These are phyloP conservation scores for Muricea muricata DNA, from an alignment of 92 coral and sea anemone species.

Conservation along the genomic window DNA sequence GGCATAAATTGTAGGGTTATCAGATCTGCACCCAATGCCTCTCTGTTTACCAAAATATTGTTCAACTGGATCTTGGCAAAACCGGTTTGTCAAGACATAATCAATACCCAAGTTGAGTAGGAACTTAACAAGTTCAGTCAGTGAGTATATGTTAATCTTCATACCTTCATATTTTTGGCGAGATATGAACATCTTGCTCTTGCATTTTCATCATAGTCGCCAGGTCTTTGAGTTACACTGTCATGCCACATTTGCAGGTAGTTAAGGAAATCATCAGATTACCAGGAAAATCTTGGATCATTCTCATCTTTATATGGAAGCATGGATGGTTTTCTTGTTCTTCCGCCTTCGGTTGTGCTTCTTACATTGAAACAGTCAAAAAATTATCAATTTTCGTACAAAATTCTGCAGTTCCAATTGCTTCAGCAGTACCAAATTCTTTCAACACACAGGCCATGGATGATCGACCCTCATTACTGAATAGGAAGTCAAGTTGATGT, in stretches of 20 bases:
- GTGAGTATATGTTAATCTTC: no score
- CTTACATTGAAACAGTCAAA: conserved; percentile 61
- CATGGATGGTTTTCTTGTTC: conserved; percentile 22
- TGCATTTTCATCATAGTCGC: no score
- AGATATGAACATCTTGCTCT: no score
- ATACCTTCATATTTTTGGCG: no score
- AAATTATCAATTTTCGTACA: conserved; percentile 58
- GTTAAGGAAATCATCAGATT: conserved; percentile 30
- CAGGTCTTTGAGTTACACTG: conserved; percentile 31
- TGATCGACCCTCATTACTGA: conserved; percentile 33
- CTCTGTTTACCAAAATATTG: no score
- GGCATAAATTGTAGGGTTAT: no score
- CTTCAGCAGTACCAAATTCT: conserved; percentile 37
- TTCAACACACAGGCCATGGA: conserved; percentile 40
- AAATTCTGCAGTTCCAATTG: conserved; percentile 34
- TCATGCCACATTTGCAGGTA: conserved; percentile 49
- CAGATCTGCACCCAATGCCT: no score
- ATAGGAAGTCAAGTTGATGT: conserved; percentile 38
- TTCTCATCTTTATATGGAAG: conserved; percentile 38
- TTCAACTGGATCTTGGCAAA: no score
- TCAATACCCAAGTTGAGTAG: no score
- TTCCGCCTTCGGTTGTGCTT: conserved; percentile 35
- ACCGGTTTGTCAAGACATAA: no score
- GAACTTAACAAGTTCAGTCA: no score
- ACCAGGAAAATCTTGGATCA: conserved; percentile 46